phyloP scores from a whole-genome alignment of 2,113 vertebrate genomes.

The Centropus bengalensis region DNA sequence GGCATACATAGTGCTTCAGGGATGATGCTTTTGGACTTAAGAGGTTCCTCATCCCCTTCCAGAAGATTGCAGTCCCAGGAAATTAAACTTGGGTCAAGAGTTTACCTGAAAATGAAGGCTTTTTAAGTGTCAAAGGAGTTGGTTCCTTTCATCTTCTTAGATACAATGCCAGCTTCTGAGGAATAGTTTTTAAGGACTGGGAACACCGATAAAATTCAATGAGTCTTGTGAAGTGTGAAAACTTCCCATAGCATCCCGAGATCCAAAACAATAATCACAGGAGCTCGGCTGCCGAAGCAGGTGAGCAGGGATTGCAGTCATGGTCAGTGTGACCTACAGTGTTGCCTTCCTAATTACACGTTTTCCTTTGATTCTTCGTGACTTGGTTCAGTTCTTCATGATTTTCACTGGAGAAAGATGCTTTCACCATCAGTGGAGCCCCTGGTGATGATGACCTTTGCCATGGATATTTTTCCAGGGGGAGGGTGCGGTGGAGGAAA shows the following conservation, averaged over 20 bases:
- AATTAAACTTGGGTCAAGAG: background rate
- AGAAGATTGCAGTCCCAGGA: background rate
- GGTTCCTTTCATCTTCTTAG: background rate
- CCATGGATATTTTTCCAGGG: background rate
- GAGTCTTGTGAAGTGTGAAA: background rate
- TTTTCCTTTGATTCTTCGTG: too few species aligned
- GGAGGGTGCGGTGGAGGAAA: fast-evolving
- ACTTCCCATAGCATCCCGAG: background rate
- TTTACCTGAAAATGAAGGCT: background rate
- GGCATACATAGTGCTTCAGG: background rate
- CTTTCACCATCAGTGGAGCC: background rate
- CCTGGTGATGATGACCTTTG: background rate
- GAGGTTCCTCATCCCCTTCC: background rate
- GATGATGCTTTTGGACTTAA: background rate
- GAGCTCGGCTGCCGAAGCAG: background rate
- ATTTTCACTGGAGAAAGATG: background rate
- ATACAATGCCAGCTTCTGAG: background rate
- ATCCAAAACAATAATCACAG: background rate
- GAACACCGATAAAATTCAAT: background rate
- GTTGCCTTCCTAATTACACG: background rate
- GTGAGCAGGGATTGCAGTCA: background rate
- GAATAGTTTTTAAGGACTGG: background rate
- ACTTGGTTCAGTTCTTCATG: background rate
- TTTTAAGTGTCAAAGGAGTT: background rate
- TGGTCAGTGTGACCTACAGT: background rate